Conservation (phyloP, 2,113 vertebrate species). For the Ploceus nigricollis region DNA sequence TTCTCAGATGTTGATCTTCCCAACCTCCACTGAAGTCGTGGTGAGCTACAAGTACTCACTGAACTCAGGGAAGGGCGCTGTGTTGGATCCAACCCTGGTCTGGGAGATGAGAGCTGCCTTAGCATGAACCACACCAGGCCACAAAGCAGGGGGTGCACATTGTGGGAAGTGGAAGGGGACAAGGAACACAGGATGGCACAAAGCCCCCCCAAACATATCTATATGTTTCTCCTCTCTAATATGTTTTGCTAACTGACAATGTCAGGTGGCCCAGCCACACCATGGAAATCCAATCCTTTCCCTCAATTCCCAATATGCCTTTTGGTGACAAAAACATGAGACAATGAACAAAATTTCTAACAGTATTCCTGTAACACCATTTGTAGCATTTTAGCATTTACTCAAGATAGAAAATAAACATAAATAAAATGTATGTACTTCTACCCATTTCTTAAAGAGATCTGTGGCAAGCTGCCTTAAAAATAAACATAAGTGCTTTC, state of each 20-base stretch:
- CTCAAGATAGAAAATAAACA: not conserved
- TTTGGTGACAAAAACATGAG: not conserved
- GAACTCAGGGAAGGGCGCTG: not conserved
- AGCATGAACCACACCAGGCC: not conserved
- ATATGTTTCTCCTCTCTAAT: not conserved
- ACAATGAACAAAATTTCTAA: not conserved
- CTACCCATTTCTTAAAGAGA: not conserved
- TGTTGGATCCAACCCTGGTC: rapidly evolving
- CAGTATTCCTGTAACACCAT: not conserved
- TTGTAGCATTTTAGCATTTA: not conserved
- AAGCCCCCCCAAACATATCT: not conserved
- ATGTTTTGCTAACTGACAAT: not conserved
- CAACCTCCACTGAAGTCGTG: not conserved
- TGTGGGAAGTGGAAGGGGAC: not conserved
- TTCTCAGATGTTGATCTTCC: not conserved
- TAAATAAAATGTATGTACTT: not conserved
- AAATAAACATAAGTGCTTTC: not conserved
- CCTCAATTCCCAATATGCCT: not conserved
- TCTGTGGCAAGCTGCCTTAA: not conserved
- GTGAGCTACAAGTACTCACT: not conserved
- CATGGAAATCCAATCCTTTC: not conserved
- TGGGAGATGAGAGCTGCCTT: rapidly evolving
- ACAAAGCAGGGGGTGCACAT: rapidly evolving
- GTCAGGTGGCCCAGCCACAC: not conserved
- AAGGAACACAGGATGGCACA: not conserved